Evolutionary conservation across 1,140 invertebrate species (phyloP).

Genomic region (Andricus grossulariae): DNA sequence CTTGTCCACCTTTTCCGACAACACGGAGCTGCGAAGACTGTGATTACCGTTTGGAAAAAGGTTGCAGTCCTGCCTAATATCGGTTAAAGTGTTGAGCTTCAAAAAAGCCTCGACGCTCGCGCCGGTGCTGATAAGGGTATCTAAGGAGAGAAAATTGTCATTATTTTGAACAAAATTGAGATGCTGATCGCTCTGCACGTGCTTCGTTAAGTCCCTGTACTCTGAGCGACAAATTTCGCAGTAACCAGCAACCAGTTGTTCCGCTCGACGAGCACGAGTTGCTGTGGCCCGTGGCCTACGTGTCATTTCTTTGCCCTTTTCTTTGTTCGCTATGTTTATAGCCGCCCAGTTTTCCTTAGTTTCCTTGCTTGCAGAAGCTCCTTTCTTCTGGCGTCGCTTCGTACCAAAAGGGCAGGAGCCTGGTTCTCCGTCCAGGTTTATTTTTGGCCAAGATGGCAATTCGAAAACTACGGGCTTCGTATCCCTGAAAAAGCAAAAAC

Average conservation of each 20-base stretch:
- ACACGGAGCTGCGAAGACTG: constrained; percentile 62
- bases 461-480: constrained; percentile 74
- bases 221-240: constrained; percentile 86
- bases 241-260: constrained; percentile 80
- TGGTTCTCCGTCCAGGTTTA: constrained; percentile 71
- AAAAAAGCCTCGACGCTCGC: constrained; percentile 81
- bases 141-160: constrained; percentile 82
- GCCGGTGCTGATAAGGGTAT: constrained; percentile 80
- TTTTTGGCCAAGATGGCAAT: constrained; percentile 72
- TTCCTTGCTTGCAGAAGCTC: constrained; percentile 53
- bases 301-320: constrained; percentile 78
- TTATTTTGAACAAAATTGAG: constrained; percentile 82
- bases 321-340: constrained; percentile 54
- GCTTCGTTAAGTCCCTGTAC: constrained; percentile 81
- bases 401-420: constrained; percentile 70
- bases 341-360: constrained; percentile 69
- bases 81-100: constrained; percentile 72
- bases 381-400: constrained; percentile 56
- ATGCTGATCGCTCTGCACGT: constrained; percentile 84
- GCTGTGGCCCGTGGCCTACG: constrained; percentile 80
- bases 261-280: constrained; percentile 74
- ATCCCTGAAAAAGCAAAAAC: constrained; percentile 61
- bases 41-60: constrained; percentile 66
- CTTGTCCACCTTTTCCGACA: constrained; percentile 62
- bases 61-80: constrained; percentile 71